Percentiles rank a stretch among this genome's conserved stretches.
Evolutionary conservation across 2,113 vertebrate species (phyloP).

Genomic region (Acanthisitta chloris): DNA sequence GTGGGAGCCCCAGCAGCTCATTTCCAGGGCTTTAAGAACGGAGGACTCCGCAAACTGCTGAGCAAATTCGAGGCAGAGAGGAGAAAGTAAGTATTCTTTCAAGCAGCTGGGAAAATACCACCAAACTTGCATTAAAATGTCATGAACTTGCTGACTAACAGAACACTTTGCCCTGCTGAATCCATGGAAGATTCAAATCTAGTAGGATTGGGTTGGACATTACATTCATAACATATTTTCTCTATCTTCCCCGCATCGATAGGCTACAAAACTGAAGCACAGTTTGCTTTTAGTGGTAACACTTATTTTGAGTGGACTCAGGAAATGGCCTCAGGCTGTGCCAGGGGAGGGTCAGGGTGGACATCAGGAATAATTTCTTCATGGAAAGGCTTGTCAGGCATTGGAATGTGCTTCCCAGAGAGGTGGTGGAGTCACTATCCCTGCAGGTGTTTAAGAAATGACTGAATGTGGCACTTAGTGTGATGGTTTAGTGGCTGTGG

Average conservation of each 20-base stretch:
- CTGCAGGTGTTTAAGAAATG: background rate
- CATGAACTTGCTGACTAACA: background rate
- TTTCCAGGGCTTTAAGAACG: slow-evolving; percentile 95
- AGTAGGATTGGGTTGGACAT: background rate
- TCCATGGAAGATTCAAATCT: background rate
- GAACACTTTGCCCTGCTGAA: background rate
- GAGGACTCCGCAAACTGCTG: slow-evolving; percentile 90
- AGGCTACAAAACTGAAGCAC: background rate
- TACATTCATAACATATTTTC: background rate
- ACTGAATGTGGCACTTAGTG: background rate
- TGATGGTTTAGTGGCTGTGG: background rate
- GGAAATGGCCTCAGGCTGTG: background rate
- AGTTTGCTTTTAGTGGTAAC: background rate
- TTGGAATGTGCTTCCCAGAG: background rate
- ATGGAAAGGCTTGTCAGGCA: background rate
- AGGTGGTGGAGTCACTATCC: background rate
- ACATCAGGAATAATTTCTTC: background rate
- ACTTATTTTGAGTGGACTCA: background rate
- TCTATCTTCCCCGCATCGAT: background rate
- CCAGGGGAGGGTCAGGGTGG: background rate
- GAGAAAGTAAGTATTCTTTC: slow-evolving; percentile 83
- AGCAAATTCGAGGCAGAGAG: slow-evolving; percentile 91
- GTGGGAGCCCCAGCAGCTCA: slow-evolving; percentile 95
- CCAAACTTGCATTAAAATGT: background rate
- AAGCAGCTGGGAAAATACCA: background rate